A percentile compares a stretch with the other conserved stretches of the same genome.
phyloP scores from a whole-genome alignment of 2,113 vertebrate genomes.

The Mixornis gularis region DNA sequence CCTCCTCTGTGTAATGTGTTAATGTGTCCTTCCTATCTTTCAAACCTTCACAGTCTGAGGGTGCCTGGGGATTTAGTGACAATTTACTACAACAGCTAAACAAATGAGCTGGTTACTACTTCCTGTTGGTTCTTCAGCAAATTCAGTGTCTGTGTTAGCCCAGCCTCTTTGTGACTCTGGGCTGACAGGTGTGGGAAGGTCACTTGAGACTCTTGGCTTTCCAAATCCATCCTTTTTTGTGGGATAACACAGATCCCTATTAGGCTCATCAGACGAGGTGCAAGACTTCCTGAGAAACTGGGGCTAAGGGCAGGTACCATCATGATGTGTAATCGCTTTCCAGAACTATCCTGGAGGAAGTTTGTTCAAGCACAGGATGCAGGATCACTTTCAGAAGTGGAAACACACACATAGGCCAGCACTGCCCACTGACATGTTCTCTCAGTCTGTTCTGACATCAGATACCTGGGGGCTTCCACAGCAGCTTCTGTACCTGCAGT shows the following conservation, averaged over 20 bases:
- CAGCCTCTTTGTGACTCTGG: background rate
- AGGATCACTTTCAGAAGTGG: background rate
- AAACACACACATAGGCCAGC: background rate
- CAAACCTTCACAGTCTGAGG: background rate
- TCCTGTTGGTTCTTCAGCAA: background rate
- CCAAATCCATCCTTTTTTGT: background rate
- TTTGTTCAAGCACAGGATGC: background rate
- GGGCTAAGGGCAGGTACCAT: background rate
- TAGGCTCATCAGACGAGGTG: background rate
- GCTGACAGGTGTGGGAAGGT: background rate
- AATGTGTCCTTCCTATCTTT: background rate
- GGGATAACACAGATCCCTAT: background rate
- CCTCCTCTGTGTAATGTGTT: background rate
- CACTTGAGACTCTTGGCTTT: background rate
- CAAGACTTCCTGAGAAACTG: background rate
- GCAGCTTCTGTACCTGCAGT: background rate
- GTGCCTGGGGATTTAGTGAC: background rate
- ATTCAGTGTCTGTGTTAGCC: background rate
- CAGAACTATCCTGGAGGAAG: background rate
- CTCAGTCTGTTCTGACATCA: background rate
- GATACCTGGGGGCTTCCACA: background rate
- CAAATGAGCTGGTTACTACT: background rate
- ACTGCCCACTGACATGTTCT: background rate
- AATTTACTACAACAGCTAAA: background rate
- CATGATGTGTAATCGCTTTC: background rate